Percentiles rank a stretch among this genome's conserved stretches.
Conservation (phyloP, 2,113 vertebrate species). For the cat (Felis catus) region F.catus_Fca126_mat1.0 CM031412.1:132603001-132603500, state of each 20-base stretch:
- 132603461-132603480: constrained; percentile 58
- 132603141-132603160: not conserved
- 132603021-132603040: not conserved
- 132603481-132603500: constrained; percentile 45
- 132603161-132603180: not conserved
- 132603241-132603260: not conserved
- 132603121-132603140: not conserved
- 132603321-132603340: not conserved
- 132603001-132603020: not conserved
- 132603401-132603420: not conserved
- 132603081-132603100: not conserved
- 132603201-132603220: not conserved
- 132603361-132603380: not conserved
- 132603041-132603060: not conserved
- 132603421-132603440: not conserved
- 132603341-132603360: not conserved
- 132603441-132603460: constrained; percentile 9
- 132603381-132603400: constrained; percentile 39
- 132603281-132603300: not conserved
- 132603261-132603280: not conserved
- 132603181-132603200: not conserved
- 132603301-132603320: not conserved
- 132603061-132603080: not conserved
- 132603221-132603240: not conserved
- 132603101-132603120: not conserved